Base-by-base conservation (phyloP, 1,140 invertebrate species). In the Psix sp. region DNA sequence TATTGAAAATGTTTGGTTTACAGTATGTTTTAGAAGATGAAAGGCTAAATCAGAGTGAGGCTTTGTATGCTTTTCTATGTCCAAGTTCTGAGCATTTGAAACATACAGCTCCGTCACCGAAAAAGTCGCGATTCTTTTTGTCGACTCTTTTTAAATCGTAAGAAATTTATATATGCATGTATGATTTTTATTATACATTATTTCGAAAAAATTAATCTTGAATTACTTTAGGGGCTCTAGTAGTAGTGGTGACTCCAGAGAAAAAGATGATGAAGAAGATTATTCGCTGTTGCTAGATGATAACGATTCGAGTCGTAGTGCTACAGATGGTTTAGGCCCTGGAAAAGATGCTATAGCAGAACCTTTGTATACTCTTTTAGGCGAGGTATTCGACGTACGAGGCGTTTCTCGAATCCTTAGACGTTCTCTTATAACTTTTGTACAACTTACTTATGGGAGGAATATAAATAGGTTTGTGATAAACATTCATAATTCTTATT, bases 21-120 rank as follows among this genome's bases (percentile, higher is more conserved):
- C n/a, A 95, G 94, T 93, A 92, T 80, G 91, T 96, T 52, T 88
- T 96, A 80, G 93, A 94, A 85, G 94, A 97, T 82, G 94, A 96
- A 42, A 89, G 91, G 70, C 86, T 96, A 49, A 94, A 94, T 86
- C 93, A 95, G 87, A 94, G 94, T 82, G 95, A 97, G 86, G 93
- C 94, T 21, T 88, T 97, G 46, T 97, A 96, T 82, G 91, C 93
- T 57, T 97, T 97, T 84, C 89, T 97, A 3, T 95, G 94, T 83
- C 95, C 95, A 3, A 95, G 93, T 80, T 95, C 94, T 0, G 94
- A 96, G 78, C 93, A 94, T 81, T 87, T 96, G 14, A 95, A 95
- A 81, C 92, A 94, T 78, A 91, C 91, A 10, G 88, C 91, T 39
- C 90, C 90, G 7, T 91, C 91, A 73, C 91, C 92, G 38, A 95